Evolutionary conservation across 2,888 invertebrate genomes (phyloP).

Genomic region (Drosophila nr. perissopoda): DNA sequence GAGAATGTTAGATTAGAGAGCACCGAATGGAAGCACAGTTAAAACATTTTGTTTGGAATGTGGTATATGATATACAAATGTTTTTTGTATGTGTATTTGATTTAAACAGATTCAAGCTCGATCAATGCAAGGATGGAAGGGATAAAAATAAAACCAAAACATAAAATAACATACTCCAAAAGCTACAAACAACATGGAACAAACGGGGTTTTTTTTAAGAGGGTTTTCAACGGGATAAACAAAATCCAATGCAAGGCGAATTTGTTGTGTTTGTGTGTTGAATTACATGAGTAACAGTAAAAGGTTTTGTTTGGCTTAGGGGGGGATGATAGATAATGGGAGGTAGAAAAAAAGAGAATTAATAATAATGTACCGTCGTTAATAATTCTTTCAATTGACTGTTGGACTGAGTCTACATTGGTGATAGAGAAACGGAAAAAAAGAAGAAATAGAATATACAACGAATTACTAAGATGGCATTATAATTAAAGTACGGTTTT

Average conservation of each 20-base stretch:
- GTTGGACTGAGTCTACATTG: conserved; percentile 87
- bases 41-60: conserved; percentile 35
- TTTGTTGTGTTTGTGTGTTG: conserved; percentile 13
- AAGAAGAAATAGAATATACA: conserved; percentile 81
- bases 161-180: conserved; percentile 24
- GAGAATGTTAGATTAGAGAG: conserved; percentile 29
- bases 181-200: conserved; percentile 34
- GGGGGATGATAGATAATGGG: conserved; percentile 48
- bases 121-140: conserved; percentile 21
- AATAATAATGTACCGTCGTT: conserved; percentile 85
- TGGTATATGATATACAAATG: conserved; percentile 1
- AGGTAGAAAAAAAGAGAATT: conserved; percentile 64
- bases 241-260: conserved; percentile 39
- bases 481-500: conserved; percentile 61
- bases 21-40: conserved; percentile 40
- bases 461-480: conserved; percentile 79
- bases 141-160: conserved; percentile 2
- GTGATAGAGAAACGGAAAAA: conserved; percentile 83
- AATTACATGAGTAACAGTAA: conserved; percentile 29
- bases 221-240: conserved; percentile 13
- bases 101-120: conserved; percentile 23
- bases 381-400: conserved; percentile 86
- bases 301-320: conserved; percentile 25
- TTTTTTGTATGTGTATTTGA: conserved; percentile 2
- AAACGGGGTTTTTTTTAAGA: neutral